Base-by-base conservation (phyloP, 2,888 invertebrate genomes). In the Notodonta dromedarius region DNA sequence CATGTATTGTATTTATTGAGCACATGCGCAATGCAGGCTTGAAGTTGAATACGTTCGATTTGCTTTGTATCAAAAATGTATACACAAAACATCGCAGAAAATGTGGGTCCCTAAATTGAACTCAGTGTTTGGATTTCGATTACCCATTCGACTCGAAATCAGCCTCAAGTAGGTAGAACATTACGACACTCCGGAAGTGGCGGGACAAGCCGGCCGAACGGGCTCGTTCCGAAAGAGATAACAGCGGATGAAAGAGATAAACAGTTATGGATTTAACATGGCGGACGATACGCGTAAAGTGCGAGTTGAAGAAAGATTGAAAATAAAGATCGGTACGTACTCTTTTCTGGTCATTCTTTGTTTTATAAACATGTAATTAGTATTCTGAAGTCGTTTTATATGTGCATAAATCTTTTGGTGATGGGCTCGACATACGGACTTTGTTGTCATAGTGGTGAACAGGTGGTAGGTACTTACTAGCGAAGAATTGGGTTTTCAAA, bases 261-360 rank as follows among this genome's bases (percentile, higher is more conserved):
- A 93, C 92, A 94, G 96, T 96, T 95, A 96, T 96, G 96, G 96
- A 96, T 96, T 95, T 96, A 97, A 97, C 96, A 97, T 97, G 97
- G 97, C 97, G 95, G 97, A 97, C 95, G 96, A 96, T 94, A 96
- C 96, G 95, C 96, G 96, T 95, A 95, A 96, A 95, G 97, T 98
- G 94, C 96, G 98, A 95, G 96, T 97, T 91, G 97, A 97, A 94
- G 98, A 98, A 95, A 96, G 97, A 94, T 95, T 98, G 94, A 97
- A 97, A 96, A 97, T 98, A 90, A 98, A 98, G 96, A 97, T 98
- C 92, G 98, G 98, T 98, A 95, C 94, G 97, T 95, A 90, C 82
- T 82, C 76, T 80, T 83, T 82, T 74, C 68, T 62, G 53, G 61
- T 69, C 70, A 66, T 73, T 70, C 58, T 58, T 65, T 67, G 67